phyloP scores from a whole-genome alignment of 2,888 invertebrate species.

The Idaea aversata region DNA sequence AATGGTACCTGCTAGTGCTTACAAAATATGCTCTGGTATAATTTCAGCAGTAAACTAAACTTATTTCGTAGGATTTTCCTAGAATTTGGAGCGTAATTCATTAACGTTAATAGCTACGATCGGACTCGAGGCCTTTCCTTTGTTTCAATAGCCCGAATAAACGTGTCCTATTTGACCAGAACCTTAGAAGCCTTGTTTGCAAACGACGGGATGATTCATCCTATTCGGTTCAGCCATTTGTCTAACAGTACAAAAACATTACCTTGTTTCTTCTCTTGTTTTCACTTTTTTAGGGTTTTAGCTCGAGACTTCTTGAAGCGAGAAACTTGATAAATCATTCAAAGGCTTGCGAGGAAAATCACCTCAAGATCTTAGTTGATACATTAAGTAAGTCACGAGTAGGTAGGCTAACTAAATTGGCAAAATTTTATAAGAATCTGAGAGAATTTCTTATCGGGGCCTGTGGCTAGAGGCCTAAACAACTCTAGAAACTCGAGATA shows the following conservation, averaged over 20 bases:
- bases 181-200: slow-evolving; percentile 10
- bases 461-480: too few relatives aligned
- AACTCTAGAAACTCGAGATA: neutral
- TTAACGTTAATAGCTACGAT: slow-evolving; percentile 22
- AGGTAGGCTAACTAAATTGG: too few relatives aligned
- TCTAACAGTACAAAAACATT: neutral
- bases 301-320: neutral
- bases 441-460: too few relatives aligned
- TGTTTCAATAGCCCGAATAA: slow-evolving; percentile 26
- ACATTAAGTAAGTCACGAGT: too few relatives aligned
- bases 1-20: neutral
- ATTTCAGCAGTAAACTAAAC: slow-evolving; percentile 19
- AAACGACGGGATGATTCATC: slow-evolving; percentile 21
- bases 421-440: too few relatives aligned
- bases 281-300: neutral
- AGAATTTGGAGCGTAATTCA: slow-evolving; percentile 37
- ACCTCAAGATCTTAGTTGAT: neutral
- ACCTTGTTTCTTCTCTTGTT: neutral
- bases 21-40: slow-evolving; percentile 5
- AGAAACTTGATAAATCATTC: neutral
- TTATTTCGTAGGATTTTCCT: slow-evolving; percentile 3
- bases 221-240: slow-evolving; percentile 11
- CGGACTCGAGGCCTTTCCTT: slow-evolving; percentile 30
- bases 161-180: slow-evolving; percentile 14
- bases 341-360: neutral